These are phyloP conservation scores for Pimpla rufipes DNA, from an alignment of 2,888 invertebrate species.

Conservation along the genomic window DNA sequence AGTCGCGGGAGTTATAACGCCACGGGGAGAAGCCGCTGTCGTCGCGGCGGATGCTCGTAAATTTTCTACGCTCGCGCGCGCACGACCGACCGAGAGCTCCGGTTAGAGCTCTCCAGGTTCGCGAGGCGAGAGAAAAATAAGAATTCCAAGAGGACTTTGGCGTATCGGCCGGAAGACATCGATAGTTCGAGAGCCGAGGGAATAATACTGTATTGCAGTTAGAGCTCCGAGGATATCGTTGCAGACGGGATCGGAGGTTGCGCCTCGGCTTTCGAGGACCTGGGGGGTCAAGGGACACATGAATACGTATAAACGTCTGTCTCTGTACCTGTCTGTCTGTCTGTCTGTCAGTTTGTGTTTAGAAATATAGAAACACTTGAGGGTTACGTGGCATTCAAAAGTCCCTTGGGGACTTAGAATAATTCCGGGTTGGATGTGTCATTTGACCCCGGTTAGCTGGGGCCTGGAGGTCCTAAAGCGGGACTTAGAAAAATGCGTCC, in stretches of 20 bases:
- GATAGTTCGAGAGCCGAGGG: constrained; percentile 53
- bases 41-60: constrained; percentile 69
- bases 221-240: constrained; percentile 24
- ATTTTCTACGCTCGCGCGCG: constrained; percentile 59
- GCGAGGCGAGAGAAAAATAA: constrained; percentile 57
- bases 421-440: too few relatives aligned
- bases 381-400: too few relatives aligned
- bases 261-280: neutral
- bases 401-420: too few relatives aligned
- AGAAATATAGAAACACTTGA: too few relatives aligned
- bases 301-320: constrained; percentile 13
- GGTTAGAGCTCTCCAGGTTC: constrained; percentile 31
- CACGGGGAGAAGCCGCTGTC: constrained; percentile 59
- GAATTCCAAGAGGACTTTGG: constrained; percentile 43
- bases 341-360: neutral
- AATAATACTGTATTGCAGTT: constrained; percentile 29
- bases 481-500: too few relatives aligned
- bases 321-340: neutral
- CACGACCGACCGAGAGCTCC: constrained; percentile 39
- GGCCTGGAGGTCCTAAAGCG: too few relatives aligned
- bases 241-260: neutral
- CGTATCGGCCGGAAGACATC: constrained; percentile 61
- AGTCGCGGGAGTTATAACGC: constrained; percentile 46
- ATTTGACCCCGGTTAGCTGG: too few relatives aligned
- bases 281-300: neutral